phyloP scores from a whole-genome alignment of 30 jellyfish, hydroid and myxozoan genomes.

The Hydra vulgaris region DNA sequence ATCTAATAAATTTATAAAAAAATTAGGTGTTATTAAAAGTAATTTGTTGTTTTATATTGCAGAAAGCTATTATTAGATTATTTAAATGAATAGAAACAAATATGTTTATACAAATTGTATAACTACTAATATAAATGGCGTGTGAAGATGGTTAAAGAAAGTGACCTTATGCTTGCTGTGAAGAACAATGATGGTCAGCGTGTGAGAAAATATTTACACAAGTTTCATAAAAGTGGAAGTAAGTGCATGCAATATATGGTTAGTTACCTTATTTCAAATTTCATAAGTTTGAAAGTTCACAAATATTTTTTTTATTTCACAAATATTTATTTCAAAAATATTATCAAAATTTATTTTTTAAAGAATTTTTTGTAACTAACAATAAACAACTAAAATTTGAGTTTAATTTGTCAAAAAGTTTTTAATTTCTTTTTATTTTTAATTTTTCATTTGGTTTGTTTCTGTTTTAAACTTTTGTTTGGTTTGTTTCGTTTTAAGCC shows the following conservation, averaged over 20 bases:
- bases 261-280: neutral
- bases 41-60: too few species aligned
- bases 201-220: conserved; percentile 54
- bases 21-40: too few species aligned
- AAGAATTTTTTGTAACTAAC: too few species aligned
- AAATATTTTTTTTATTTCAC: neutral
- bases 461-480: too few species aligned
- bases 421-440: too few species aligned
- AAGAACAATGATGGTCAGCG: conserved; percentile 59
- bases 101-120: neutral
- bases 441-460: too few species aligned
- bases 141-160: conserved; percentile 77
- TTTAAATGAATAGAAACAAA: neutral
- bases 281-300: neutral
- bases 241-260: conserved; percentile 6
- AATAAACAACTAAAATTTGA: too few species aligned
- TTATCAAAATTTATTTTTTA: neutral
- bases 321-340: neutral
- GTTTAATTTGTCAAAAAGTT: too few species aligned
- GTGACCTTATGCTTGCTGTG: conserved; percentile 61
- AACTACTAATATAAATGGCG: neutral
- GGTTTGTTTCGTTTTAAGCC: too few species aligned
- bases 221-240: conserved; percentile 71
- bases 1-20: too few species aligned
- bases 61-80: neutral